Percentiles rank a stretch among this genome's conserved stretches.
phyloP scores from a whole-genome alignment of 2,113 vertebrate species.

The Pseudorectes ferrugineus region DNA sequence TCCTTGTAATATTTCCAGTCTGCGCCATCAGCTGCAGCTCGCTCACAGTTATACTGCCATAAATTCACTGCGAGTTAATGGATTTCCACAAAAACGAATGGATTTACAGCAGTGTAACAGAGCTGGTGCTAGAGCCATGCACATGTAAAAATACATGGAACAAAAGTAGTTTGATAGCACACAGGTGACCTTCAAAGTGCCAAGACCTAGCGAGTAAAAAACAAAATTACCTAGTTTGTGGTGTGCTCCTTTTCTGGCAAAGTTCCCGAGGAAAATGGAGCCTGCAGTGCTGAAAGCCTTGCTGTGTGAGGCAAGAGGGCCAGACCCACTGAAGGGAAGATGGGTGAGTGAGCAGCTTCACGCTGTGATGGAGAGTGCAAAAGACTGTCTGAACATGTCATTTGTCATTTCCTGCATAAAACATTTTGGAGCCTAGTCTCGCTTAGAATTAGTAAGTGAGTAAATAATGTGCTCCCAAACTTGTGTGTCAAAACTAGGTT shows the following conservation, averaged over 20 bases:
- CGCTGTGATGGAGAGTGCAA: neutral
- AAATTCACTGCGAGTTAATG: conserved; percentile 27
- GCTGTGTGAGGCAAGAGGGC: accelerated
- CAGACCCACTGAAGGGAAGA: neutral
- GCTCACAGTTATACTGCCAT: conserved; percentile 1
- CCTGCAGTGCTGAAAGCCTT: neutral
- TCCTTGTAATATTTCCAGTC: conserved; percentile 47
- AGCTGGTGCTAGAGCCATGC: neutral
- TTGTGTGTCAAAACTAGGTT: neutral
- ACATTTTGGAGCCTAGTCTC: neutral
- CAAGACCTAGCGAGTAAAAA: neutral
- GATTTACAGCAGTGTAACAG: neutral
- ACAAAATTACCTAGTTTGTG: neutral
- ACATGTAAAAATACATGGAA: neutral
- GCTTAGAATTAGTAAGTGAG: neutral
- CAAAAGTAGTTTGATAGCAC: neutral
- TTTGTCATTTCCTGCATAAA: neutral
- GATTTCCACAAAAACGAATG: neutral
- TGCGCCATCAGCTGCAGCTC: neutral
- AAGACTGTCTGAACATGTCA: neutral
- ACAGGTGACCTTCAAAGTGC: neutral
- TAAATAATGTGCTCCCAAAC: neutral
- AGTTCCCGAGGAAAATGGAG: neutral
- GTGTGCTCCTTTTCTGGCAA: neutral
- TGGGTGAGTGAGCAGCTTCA: neutral